Evolutionary conservation across 1,140 invertebrate genomes (phyloP), one percentile per base, ranked within the genome.

Genomic region (Telenomus remus): DNA sequence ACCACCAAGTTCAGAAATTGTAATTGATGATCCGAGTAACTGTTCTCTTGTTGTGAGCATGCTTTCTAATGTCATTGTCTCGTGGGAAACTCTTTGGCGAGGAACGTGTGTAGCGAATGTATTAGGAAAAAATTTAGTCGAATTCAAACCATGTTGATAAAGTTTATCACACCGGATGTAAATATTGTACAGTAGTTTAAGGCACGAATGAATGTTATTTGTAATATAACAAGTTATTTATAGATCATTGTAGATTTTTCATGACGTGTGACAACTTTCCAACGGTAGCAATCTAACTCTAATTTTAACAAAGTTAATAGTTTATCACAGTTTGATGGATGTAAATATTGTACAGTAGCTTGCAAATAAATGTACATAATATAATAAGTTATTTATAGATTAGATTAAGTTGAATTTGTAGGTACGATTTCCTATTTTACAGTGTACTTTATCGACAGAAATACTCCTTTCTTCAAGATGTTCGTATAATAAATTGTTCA

Each of bases 361-460:
- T n/a, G n/a, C n/a, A n/a, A n/a, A n/a, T n/a, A n/a, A n/a, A n/a
- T n/a, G n/a, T n/a, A n/a, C n/a, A n/a, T n/a, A n/a, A n/a, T n/a
- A n/a, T n/a, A n/a, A n/a, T n/a, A n/a, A n/a, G n/a, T n/a, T n/a
- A n/a, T n/a, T n/a, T n/a, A n/a, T n/a, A n/a, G n/a, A n/a, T n/a
- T n/a, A n/a, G 34, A 50, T 69, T 13, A 69, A 37, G 14, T 69
- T 73, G 68, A 87, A 87, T 8, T 48, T 76, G 70, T 85, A 88
- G 44, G 82, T 73, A 80, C 85, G 88, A 57, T 89, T 89, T 35
- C 88, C 88, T 53, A 87, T 86, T 78, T 89, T 89, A 72, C 88
- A 89, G 3, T 85, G 72, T 68, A 89, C 59, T 15, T 80, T 77
- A 4, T 79, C 50, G 7, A 89, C 76, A 13, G 81, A 35, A 66